A percentile compares a stretch with the other conserved stretches of the same genome.
These are phyloP conservation scores for Eriocheir sinensis DNA, from an alignment of 1,140 invertebrate species.

Conservation along the genomic window DNA sequence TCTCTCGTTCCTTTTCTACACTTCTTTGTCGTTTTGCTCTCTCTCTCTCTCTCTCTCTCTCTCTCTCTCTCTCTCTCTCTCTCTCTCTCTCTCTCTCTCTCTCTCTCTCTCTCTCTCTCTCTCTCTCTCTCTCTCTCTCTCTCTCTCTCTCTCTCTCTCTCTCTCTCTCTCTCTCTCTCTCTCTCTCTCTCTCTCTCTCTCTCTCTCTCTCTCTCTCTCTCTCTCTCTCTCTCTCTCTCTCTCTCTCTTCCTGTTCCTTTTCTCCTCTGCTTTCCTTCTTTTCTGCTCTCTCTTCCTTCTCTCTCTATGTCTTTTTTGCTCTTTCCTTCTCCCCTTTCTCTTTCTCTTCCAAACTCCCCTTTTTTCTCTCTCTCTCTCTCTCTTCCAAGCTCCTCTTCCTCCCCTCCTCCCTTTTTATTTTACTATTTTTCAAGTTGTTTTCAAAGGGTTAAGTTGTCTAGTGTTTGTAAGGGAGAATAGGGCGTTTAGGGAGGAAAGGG, in stretches of 20 bases:
- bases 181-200: neutral
- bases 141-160: too few species aligned
- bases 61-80: conserved; percentile 2
- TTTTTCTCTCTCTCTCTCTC: neutral
- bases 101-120: neutral
- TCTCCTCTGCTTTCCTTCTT: too few species aligned
- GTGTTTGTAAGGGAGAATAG: too few species aligned
- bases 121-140: neutral
- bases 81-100: conserved; percentile 29
- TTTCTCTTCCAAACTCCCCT: neutral
- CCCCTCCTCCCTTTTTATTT: neutral
- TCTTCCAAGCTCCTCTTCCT: neutral
- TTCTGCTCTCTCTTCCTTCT: neutral
- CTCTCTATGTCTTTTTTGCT: too few species aligned
- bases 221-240: neutral
- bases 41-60: neutral
- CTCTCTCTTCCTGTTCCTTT: neutral
- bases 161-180: neutral
- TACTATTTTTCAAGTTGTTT: neutral
- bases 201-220: neutral
- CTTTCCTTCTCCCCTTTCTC: neutral
- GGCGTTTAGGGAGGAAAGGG: neutral
- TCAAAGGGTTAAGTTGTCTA: too few species aligned
- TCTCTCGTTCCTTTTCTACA: neutral
- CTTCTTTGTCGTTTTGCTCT: too few species aligned